Conservation (phyloP, 1,140 invertebrate species). For the Papilio helenus region DNA sequence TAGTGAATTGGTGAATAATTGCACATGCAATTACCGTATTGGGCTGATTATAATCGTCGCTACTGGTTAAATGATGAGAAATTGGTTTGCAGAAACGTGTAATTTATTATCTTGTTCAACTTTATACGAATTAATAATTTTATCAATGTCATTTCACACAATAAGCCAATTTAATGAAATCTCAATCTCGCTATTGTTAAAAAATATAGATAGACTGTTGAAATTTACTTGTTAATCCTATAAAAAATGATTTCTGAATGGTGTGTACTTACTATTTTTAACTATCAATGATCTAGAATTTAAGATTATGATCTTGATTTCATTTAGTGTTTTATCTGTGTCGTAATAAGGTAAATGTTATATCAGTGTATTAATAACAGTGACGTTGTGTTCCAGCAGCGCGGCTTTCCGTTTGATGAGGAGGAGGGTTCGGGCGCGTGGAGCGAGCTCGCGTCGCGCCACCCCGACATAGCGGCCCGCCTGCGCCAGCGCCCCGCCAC, state of each 20-base stretch:
- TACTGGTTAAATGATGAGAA: constrained; percentile 1
- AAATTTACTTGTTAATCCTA: not conserved
- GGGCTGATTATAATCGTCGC: not conserved
- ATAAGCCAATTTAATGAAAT: not conserved
- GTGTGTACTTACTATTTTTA: no score
- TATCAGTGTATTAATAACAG: not conserved
- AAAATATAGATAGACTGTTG: not conserved
- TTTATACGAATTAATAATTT: not conserved
- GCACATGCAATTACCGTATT: not conserved
- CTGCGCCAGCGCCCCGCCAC: constrained; percentile 80
- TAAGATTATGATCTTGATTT: no score
- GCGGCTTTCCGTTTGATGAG: constrained; percentile 87
- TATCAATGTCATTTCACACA: not conserved
- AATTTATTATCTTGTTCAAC: not conserved
- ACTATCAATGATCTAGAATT: no score
- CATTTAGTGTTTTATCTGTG: not conserved
- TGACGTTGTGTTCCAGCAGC: constrained; percentile 77
- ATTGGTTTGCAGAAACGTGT: not conserved
- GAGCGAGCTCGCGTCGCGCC: constrained; percentile 78
- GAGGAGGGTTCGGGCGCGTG: constrained; percentile 81
- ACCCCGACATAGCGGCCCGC: constrained; percentile 81
- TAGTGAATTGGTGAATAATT: constrained; percentile 1
- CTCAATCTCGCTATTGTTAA: not conserved
- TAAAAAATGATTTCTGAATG: no score
- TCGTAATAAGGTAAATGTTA: not conserved